Percentiles rank a stretch among this genome's conserved stretches.
Conservation (phyloP, 2,888 invertebrate species). For the Mamestra brassicae region DNA sequence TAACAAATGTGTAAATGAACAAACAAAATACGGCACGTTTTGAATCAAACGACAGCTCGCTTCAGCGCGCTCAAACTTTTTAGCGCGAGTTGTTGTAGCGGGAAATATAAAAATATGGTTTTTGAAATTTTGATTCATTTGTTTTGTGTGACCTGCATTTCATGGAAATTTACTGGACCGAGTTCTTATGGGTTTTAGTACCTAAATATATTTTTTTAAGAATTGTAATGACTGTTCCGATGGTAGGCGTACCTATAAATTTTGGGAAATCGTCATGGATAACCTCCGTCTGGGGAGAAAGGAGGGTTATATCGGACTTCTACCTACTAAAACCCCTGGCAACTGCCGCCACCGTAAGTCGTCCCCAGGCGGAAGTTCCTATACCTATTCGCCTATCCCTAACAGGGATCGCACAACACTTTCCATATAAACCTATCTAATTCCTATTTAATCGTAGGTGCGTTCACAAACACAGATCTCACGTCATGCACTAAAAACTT, state of each 20-base stretch:
- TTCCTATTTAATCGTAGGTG: background rate
- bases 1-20: constrained; percentile 35
- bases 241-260: background rate
- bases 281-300: background rate
- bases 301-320: too few relatives aligned
- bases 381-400: too few relatives aligned
- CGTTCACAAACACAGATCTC: background rate
- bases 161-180: background rate
- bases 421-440: background rate
- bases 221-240: background rate
- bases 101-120: constrained; percentile 21
- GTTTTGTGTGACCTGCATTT: background rate
- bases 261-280: too few relatives aligned
- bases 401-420: background rate
- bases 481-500: background rate
- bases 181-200: background rate
- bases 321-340: too few relatives aligned
- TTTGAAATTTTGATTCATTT: constrained; percentile 16
- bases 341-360: too few relatives aligned
- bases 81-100: constrained; percentile 10
- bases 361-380: too few relatives aligned
- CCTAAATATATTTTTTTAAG: too few relatives aligned
- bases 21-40: constrained; percentile 32
- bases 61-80: constrained; percentile 32
- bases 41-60: constrained; percentile 28